phyloP scores from a whole-genome alignment of 2,888 invertebrate species.

The Campoplex nolae region DNA sequence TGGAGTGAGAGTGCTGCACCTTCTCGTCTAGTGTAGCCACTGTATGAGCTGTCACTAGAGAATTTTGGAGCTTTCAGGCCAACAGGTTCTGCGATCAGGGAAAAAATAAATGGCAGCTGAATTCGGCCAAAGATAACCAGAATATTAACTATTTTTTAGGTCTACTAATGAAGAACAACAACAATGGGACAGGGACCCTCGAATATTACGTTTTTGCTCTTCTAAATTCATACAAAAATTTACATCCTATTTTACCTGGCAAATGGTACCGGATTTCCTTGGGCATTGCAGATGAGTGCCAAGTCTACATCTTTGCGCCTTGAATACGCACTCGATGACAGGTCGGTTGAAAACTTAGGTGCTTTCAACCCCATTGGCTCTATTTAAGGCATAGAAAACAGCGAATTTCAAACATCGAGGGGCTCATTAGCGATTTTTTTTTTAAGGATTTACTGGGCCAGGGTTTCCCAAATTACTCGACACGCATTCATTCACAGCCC shows the following conservation, averaged over 20 bases:
- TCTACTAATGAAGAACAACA: constrained; percentile 3
- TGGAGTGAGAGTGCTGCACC: constrained; percentile 73
- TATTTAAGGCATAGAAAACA: constrained; percentile 75
- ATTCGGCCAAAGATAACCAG: constrained; percentile 80
- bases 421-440: background rate
- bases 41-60: constrained; percentile 77
- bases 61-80: constrained; percentile 86
- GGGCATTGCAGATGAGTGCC: constrained; percentile 85
- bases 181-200: constrained; percentile 58
- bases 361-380: constrained; percentile 88
- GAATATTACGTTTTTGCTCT: background rate
- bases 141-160: constrained; percentile 5
- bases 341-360: constrained; percentile 82
- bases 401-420: background rate
- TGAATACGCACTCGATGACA: constrained; percentile 66
- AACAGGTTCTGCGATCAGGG: constrained; percentile 86
- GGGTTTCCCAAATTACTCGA: constrained; percentile 51
- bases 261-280: constrained; percentile 87
- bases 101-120: constrained; percentile 28
- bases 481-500: background rate
- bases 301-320: constrained; percentile 57
- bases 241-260: constrained; percentile 54
- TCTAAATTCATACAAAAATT: background rate
- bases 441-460: constrained; percentile 48
- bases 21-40: constrained; percentile 66